Conservation (phyloP, 1,140 invertebrate genomes). For the Dreissena rostriformis region DNA sequence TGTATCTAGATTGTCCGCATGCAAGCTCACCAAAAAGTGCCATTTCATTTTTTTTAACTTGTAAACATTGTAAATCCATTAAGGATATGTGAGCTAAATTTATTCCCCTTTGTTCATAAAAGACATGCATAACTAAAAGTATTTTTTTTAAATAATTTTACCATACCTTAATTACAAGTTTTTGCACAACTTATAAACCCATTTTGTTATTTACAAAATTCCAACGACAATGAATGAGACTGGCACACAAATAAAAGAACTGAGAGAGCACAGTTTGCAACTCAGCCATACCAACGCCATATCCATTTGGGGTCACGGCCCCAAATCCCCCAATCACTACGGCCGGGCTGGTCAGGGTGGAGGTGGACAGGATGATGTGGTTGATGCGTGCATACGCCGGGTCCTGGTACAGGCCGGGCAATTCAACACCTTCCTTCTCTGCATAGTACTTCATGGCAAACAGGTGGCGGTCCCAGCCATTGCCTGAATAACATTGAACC, state of each 20-base stretch:
- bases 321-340: constrained; percentile 96
- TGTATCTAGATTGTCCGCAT: too few relatives aligned
- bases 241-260: neutral
- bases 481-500: constrained; percentile 82
- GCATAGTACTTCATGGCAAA: constrained; percentile 89
- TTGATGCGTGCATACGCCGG: constrained; percentile 92
- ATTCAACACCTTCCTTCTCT: constrained; percentile 81
- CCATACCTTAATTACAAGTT: too few relatives aligned
- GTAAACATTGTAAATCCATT: too few relatives aligned
- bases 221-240: neutral
- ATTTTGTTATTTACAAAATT: too few relatives aligned
- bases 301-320: constrained; percentile 94
- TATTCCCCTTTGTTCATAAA: too few relatives aligned
- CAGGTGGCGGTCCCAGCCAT: constrained; percentile 98
- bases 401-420: constrained; percentile 90
- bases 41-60: too few relatives aligned
- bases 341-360: constrained; percentile 93
- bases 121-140: too few relatives aligned
- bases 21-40: too few relatives aligned
- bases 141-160: too few relatives aligned
- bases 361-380: constrained; percentile 97
- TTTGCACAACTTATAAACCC: too few relatives aligned
- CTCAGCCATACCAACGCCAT: constrained; percentile 90
- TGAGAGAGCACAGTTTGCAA: too few relatives aligned
- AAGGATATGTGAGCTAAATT: too few relatives aligned